Percentiles rank a stretch among this genome's conserved stretches.
phyloP scores from a whole-genome alignment of 2,888 invertebrate genomes.

The Cheilosia urbana region DNA sequence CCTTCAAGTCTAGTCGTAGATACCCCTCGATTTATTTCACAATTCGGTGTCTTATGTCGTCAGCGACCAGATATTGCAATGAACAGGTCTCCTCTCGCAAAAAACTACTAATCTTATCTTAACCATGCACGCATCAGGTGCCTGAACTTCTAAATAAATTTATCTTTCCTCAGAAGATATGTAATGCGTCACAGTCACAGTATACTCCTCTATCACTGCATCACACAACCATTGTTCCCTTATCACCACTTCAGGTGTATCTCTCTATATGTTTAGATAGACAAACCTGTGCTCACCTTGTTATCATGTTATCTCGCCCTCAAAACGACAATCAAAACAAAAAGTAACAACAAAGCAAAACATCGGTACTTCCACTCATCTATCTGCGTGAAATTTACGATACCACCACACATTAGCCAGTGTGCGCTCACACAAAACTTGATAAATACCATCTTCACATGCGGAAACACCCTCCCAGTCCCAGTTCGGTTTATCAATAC shows the following conservation, averaged over 20 bases:
- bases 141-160: constrained; percentile 5
- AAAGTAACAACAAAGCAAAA: constrained; percentile 23
- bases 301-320: constrained; percentile 25
- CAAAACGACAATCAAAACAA: constrained; percentile 33
- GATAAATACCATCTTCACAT: constrained; percentile 55
- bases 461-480: constrained; percentile 27
- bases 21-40: background rate
- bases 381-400: constrained; percentile 3
- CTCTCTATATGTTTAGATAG: constrained; percentile 30
- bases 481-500: constrained; percentile 17
- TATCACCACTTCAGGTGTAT: constrained; percentile 50
- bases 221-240: constrained; percentile 39
- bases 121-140: constrained; percentile 27
- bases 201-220: constrained; percentile 2
- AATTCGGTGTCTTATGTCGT: background rate
- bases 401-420: constrained; percentile 17
- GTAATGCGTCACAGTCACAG: constrained; percentile 20
- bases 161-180: constrained; percentile 3
- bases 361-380: constrained; percentile 1
- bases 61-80: constrained; percentile 6
- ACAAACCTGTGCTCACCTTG: constrained; percentile 25
- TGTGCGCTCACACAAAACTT: constrained; percentile 54
- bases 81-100: constrained; percentile 2
- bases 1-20: background rate
- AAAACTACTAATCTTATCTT: constrained; percentile 4